Evolutionary conservation across 2,888 invertebrate species (phyloP).

Genomic region (Cetonia aurata): DNA sequence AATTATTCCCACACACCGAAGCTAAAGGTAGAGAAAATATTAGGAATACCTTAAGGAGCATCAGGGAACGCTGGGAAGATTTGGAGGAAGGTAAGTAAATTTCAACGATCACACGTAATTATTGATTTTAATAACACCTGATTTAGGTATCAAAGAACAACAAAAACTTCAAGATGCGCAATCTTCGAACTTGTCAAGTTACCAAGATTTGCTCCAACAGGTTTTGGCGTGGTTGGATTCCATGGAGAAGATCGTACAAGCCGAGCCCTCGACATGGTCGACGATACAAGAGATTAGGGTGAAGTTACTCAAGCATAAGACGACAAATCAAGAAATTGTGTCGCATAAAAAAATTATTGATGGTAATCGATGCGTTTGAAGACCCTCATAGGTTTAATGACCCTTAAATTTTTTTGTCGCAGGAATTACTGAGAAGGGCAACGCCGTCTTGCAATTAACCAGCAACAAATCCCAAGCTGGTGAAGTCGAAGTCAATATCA

Average conservation of each 20-base stretch:
- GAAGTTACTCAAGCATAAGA: constrained; percentile 87
- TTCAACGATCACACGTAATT: not conserved
- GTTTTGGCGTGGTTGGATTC: constrained; percentile 88
- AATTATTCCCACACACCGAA: constrained; percentile 92
- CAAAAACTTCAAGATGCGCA: constrained; percentile 89
- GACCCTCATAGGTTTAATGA: not conserved
- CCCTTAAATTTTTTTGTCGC: constrained; percentile 4
- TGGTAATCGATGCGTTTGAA: constrained; percentile 60
- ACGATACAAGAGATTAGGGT: constrained; percentile 88
- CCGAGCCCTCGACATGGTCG: constrained; percentile 79
- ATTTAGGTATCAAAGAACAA: constrained; percentile 75
- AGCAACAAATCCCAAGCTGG: constrained; percentile 71
- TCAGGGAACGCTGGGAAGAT: constrained; percentile 90
- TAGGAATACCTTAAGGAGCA: constrained; percentile 83
- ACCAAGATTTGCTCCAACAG: constrained; percentile 87
- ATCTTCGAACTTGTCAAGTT: constrained; percentile 85
- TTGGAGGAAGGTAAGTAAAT: constrained; percentile 76
- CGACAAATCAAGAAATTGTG: constrained; percentile 87
- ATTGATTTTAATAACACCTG: not conserved
- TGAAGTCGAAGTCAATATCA: constrained; percentile 78
- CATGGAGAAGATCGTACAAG: constrained; percentile 83
- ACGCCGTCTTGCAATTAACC: constrained; percentile 74
- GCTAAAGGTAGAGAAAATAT: constrained; percentile 91
- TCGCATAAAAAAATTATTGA: constrained; percentile 93
- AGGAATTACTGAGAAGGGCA: constrained; percentile 88